A percentile compares a stretch with the other conserved stretches of the same genome.
Conservation (phyloP, 2,888 invertebrate genomes). For the Drosophila conformis region DNA sequence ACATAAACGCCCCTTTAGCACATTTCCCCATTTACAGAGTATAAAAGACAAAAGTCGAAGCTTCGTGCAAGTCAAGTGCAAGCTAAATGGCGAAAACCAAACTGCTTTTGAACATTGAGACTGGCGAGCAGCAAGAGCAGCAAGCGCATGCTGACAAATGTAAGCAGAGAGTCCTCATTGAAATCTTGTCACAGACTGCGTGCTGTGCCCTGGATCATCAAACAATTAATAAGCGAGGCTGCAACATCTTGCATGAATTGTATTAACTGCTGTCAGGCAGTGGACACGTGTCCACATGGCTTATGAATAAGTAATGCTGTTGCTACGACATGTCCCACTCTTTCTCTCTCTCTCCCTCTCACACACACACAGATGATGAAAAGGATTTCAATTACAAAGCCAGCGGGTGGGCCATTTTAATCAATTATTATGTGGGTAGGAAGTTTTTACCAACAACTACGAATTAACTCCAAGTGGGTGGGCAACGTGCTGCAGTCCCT, state of each 20-base stretch:
- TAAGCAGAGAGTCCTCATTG: not conserved
- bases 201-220: conserved; percentile 11
- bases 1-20: not conserved
- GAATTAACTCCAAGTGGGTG: conserved; percentile 5
- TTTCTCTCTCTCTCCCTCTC: not conserved
- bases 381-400: conserved; percentile 54
- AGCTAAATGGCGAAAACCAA: conserved; percentile 37
- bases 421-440: conserved; percentile 23
- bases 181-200: not conserved
- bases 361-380: conserved; percentile 10
- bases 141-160: conserved; percentile 20
- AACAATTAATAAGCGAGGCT: conserved; percentile 6
- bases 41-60: conserved; percentile 17
- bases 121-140: conserved; percentile 34
- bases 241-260: not conserved
- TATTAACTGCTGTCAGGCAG: not conserved
- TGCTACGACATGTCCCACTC: not conserved
- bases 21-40: conserved; percentile 9
- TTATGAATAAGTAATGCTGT: not conserved
- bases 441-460: conserved; percentile 15
- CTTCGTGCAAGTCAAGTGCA: conserved; percentile 28
- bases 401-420: conserved; percentile 29
- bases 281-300: conserved; percentile 2
- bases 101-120: conserved; percentile 11
- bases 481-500: not conserved